Conservation (phyloP, 2,113 vertebrate genomes). For the Hippocampus barbouri region DNA sequence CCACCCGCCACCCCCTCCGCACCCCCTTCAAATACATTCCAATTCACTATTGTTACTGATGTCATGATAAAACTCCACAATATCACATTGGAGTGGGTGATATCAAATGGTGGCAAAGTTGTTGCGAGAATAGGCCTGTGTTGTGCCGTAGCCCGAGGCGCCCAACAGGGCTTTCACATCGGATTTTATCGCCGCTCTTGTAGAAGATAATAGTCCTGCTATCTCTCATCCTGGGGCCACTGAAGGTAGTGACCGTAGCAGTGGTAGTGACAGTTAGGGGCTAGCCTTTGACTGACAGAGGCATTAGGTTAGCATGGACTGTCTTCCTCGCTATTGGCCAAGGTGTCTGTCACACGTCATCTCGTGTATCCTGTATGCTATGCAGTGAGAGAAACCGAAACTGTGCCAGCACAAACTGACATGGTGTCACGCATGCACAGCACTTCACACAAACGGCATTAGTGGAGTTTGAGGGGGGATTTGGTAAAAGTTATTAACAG, state of each 20-base stretch:
- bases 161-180: conserved; percentile 37
- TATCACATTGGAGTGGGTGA: conserved; percentile 40
- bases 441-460: background rate
- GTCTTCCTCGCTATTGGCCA: conserved; percentile 11
- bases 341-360: background rate
- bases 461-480: background rate
- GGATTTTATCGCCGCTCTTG: conserved; percentile 59
- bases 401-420: background rate
- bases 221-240: conserved; percentile 52
- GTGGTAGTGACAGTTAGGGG: conserved; percentile 28
- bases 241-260: conserved; percentile 52
- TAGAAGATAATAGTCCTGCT: conserved; percentile 46
- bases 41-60: conserved; percentile 50
- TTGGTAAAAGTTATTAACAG: conserved; percentile 22
- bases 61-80: conserved; percentile 49
- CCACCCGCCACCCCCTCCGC: background rate
- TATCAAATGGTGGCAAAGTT: conserved; percentile 46
- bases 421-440: background rate
- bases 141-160: conserved; percentile 33
- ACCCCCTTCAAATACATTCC: conserved; percentile 32
- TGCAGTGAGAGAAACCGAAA: no score
- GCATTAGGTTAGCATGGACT: conserved; percentile 33
- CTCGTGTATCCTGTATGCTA: background rate
- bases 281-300: conserved; percentile 37
- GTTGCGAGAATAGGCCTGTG: conserved; percentile 52